Conservation (phyloP, 2,113 vertebrate genomes). For the Struthio camelus region DNA sequence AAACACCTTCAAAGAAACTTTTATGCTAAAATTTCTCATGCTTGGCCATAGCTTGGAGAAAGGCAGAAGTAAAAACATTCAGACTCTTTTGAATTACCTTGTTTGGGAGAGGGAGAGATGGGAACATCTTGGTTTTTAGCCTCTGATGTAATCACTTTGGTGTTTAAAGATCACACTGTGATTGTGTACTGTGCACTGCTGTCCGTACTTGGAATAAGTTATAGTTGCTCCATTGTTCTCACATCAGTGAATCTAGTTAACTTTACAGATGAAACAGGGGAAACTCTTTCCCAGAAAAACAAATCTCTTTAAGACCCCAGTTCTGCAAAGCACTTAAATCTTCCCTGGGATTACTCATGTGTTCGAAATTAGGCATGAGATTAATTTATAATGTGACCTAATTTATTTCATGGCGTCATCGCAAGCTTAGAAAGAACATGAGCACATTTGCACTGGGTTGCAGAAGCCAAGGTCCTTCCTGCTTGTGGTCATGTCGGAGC, state of each 20-base stretch:
- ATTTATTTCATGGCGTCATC: neutral
- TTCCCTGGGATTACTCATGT: neutral
- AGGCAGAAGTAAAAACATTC: neutral
- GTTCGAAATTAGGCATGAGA: neutral
- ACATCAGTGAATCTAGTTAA: neutral
- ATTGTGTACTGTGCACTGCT: neutral
- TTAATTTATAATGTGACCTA: neutral
- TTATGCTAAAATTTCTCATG: neutral
- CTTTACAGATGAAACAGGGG: neutral
- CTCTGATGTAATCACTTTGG: neutral
- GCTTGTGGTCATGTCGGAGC: neutral
- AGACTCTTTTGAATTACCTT: neutral
- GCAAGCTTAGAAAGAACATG: neutral
- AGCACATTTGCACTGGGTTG: neutral
- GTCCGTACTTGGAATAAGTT: conserved; percentile 3
- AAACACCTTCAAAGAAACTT: neutral
- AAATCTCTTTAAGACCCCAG: neutral
- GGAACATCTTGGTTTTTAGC: conserved; percentile 7
- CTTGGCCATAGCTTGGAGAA: neutral
- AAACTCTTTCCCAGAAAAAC: neutral
- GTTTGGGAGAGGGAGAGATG: neutral
- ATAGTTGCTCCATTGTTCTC: neutral
- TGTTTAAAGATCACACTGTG: neutral
- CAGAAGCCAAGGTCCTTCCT: neutral
- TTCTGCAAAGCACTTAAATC: neutral